Base-by-base conservation (phyloP, 2,113 vertebrate species). In the Bothrops jararaca region DNA sequence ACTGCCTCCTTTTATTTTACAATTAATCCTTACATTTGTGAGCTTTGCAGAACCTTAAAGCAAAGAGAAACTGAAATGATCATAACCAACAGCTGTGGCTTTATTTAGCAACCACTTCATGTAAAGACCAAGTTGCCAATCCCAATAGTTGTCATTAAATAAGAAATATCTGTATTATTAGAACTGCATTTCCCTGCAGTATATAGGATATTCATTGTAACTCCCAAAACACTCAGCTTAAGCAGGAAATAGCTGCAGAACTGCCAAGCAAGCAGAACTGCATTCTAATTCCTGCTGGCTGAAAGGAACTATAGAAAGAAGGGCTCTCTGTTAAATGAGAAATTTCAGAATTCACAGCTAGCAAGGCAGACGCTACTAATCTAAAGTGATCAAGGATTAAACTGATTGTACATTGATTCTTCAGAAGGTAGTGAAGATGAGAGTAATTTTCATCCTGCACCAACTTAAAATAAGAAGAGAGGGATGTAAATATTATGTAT, bases 401-500 rank as follows among this genome's bases (percentile, higher is more conserved):
- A 93, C 22, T n/a, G 13, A 74, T 34, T 89, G 18, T 22, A 60
- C 12, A 34, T 60, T 23, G 18, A 23, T n/a, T n/a, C 74, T 20
- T 90, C 74, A 64, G 45, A 92, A 92, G 89, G 23, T 57, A 86
- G 3, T 34, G 26, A 69, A 64, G 56, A 86, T 52, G 90, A 60
- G n/a, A 85, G 18, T 39, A 23, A 86, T 86, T 85, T 22, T n/a
- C 39, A 64, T 64, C 57, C 56, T 64, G 93, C 85, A 95, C 8
- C 48, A 57, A 54, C 60, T 39, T 9, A 3, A 50, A 92, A 58
- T 92, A 92, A 7, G 94, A 89, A 96, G 95, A n/a, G 86, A 94
- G 58, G 8, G 23, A 88, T 92, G 86, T 64, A 93, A 95, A 95
- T 52, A 92, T 86, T 95, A 94, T 39, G 94, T n/a, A 0, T 50